Evolutionary conservation across 1,140 invertebrate species (phyloP).

Genomic region (Orius insidiosus): DNA sequence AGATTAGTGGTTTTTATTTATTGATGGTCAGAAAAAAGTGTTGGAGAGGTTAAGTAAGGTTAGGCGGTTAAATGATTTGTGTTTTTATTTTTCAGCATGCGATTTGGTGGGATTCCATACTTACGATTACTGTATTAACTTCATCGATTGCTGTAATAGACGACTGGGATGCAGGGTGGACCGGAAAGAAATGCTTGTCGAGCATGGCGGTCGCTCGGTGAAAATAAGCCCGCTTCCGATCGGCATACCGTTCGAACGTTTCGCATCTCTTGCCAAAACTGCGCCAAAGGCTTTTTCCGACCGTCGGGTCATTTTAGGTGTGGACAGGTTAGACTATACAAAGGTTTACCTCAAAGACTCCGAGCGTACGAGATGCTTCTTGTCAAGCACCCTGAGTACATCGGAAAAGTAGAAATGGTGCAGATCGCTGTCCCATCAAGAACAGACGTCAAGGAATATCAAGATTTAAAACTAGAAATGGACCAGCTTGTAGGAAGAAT

Average conservation of each 20-base stretch:
- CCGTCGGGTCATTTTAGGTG: constrained; percentile 68
- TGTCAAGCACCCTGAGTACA: constrained; percentile 70
- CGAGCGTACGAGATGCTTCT: constrained; percentile 68
- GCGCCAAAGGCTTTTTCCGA: constrained; percentile 49
- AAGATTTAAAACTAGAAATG: constrained; percentile 78
- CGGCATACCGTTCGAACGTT: constrained; percentile 33
- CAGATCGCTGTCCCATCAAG: constrained; percentile 79
- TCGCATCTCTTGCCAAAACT: constrained; percentile 60
- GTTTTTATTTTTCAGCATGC: constrained; percentile 37
- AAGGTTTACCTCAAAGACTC: constrained; percentile 69
- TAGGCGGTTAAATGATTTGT: too few relatives aligned
- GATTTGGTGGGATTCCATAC: constrained; percentile 87
- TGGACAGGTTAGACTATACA: constrained; percentile 84
- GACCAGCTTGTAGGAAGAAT: constrained; percentile 75
- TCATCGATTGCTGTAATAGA: constrained; percentile 78
- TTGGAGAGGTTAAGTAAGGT: too few relatives aligned
- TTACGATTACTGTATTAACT: constrained; percentile 78
- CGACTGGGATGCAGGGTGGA: constrained; percentile 74
- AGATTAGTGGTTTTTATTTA: too few relatives aligned
- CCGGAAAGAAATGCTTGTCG: constrained; percentile 67
- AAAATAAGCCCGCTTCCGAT: constrained; percentile 67
- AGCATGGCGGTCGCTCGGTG: constrained; percentile 69
- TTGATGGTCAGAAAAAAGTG: too few relatives aligned
- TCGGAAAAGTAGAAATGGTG: constrained; percentile 58
- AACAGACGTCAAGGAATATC: constrained; percentile 79